Percentiles rank a stretch among this genome's conserved stretches.
Evolutionary conservation across 2,888 invertebrate genomes (phyloP).

Genomic region (Stenodera caucasica): DNA sequence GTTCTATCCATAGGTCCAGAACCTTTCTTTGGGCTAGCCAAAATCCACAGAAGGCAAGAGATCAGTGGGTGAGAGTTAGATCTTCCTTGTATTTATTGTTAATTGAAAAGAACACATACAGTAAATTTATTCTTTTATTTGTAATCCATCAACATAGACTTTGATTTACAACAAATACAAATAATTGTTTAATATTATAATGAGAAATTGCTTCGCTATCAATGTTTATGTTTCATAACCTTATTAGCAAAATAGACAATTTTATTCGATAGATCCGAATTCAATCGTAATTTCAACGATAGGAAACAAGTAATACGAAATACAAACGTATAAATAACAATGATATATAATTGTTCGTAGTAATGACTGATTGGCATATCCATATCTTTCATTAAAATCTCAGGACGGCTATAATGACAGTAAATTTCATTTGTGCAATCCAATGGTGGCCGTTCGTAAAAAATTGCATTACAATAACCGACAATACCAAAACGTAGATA

Average conservation of each 20-base stretch:
- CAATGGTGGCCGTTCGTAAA: conserved; percentile 62
- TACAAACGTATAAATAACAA: conserved; percentile 61
- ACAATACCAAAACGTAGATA: conserved; percentile 72
- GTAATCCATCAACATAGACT: no score
- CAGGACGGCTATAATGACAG: conserved; percentile 61
- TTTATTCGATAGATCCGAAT: conserved; percentile 60
- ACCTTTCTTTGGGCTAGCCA: no score
- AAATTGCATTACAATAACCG: conserved; percentile 61
- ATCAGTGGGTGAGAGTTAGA: no score
- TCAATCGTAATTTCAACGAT: conserved; percentile 62
- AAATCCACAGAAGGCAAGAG: no score
- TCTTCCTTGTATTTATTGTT: no score
- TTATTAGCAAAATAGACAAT: conserved; percentile 61
- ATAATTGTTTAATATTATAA: no score
- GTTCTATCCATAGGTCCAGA: no score
- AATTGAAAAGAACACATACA: no score
- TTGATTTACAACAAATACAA: no score
- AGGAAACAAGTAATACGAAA: conserved; percentile 61
- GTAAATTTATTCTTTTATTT: no score
- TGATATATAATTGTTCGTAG: conserved; percentile 60
- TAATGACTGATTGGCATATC: conserved; percentile 59
- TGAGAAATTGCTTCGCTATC: no score
- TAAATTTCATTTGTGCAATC: conserved; percentile 64
- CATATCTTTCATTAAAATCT: conserved; percentile 65
- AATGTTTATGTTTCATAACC: conserved; percentile 59